Evolutionary conservation across 2,797 vertebrate species (phyloP).

Genomic region (Allobates femoralis): DNA sequence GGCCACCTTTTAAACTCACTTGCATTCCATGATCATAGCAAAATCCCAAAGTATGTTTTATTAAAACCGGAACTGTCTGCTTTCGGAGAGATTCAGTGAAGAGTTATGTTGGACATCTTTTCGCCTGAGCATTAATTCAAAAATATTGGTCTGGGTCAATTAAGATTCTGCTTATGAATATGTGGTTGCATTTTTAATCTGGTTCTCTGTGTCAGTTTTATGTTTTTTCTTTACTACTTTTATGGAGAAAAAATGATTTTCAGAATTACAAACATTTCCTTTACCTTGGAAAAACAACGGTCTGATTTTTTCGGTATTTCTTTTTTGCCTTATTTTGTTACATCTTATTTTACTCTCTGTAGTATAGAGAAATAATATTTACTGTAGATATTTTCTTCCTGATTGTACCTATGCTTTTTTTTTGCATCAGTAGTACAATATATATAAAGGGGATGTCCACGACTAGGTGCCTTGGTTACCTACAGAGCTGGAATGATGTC

Average conservation of each 20-base stretch:
- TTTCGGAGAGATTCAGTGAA: slow-evolving; percentile 31
- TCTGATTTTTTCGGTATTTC: not conserved
- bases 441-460: too few species aligned
- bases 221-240: not conserved
- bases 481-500: too few species aligned
- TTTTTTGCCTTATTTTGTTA: not conserved
- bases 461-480: too few species aligned
- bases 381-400: too few species aligned
- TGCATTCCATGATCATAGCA: slow-evolving; percentile 58
- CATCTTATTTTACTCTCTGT: not conserved
- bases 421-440: too few species aligned
- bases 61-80: slow-evolving; percentile 50
- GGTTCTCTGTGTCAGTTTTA: not conserved
- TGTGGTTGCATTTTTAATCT: not conserved
- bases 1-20: slow-evolving; percentile 61
- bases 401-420: not conserved
- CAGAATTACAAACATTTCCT: not conserved
- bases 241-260: not conserved
- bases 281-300: not conserved
- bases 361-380: too few species aligned
- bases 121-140: slow-evolving; percentile 26
- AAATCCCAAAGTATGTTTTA: slow-evolving; percentile 60
- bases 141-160: slow-evolving; percentile 11
- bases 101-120: slow-evolving; percentile 19
- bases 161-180: not conserved